phyloP scores from a whole-genome alignment of 53 echinoderm and acorn worm species.

The Henricia sp. region DNA sequence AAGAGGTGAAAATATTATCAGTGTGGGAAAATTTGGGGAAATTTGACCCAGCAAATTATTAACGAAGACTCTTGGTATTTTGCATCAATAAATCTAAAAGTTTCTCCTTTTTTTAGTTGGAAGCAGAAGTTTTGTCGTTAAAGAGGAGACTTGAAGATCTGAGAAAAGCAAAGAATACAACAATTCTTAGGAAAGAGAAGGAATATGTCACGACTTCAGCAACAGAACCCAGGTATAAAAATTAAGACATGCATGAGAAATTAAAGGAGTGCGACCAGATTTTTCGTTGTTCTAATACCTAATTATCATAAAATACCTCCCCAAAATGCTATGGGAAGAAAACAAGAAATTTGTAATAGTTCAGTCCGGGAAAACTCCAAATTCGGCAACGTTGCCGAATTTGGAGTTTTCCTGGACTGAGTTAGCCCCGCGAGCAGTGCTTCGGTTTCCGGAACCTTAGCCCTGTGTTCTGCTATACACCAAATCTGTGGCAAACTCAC shows the following conservation, averaged over 20 bases:
- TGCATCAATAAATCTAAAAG: background rate
- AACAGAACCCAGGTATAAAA: slow-evolving; percentile 11
- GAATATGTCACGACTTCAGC: slow-evolving; percentile 72
- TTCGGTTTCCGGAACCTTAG: no score
- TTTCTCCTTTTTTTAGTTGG: slow-evolving; percentile 59
- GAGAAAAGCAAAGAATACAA: slow-evolving; percentile 93
- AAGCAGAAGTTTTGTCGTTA: slow-evolving; percentile 75
- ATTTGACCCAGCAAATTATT: background rate
- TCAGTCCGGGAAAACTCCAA: no score
- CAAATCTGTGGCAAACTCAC: no score
- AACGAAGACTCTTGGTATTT: background rate
- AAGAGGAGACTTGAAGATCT: slow-evolving; percentile 87
- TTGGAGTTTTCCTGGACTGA: no score
- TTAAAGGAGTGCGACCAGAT: no score
- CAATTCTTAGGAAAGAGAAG: slow-evolving; percentile 90
- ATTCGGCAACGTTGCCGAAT: no score
- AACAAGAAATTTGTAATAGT: no score
- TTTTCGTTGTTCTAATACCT: background rate
- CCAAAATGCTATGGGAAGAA: no score
- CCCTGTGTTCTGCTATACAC: no score
- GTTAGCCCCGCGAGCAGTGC: no score
- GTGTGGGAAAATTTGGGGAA: background rate
- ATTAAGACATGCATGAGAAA: background rate
- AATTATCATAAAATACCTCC: no score
- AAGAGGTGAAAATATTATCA: slow-evolving; percentile 61